Percentiles rank a stretch among this genome's conserved stretches.
Conservation (phyloP, 2,113 vertebrate species). For the western clawed frog (Xenopus tropicalis) region DNA sequence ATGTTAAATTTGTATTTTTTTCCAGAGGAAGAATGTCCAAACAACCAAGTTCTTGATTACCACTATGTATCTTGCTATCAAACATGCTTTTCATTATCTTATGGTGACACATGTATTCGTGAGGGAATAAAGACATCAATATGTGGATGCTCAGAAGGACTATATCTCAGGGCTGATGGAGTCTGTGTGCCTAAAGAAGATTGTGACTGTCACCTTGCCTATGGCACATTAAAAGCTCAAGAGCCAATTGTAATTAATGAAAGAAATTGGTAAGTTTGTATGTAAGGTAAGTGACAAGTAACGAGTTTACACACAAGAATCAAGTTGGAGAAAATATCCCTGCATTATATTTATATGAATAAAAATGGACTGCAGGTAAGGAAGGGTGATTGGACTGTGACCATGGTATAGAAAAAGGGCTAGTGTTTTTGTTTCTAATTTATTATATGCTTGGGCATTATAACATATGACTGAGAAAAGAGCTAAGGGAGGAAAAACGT, state of each 20-base stretch:
- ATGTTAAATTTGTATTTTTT: background rate
- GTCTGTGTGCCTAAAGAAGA: slow-evolving; percentile 47
- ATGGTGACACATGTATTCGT: slow-evolving; percentile 50
- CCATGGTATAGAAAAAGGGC: no score
- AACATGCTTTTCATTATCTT: slow-evolving; percentile 51
- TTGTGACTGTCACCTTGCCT: slow-evolving; percentile 54
- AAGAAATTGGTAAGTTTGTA: slow-evolving; percentile 52
- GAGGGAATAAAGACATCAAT: slow-evolving; percentile 50
- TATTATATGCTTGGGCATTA: no score
- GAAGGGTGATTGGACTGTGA: no score
- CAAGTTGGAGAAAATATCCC: no score
- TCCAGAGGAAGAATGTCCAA: slow-evolving; percentile 53
- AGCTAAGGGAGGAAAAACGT: no score
- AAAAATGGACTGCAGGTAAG: no score
- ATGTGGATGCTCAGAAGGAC: slow-evolving; percentile 52
- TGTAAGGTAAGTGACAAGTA: no score
- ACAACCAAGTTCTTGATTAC: slow-evolving; percentile 53
- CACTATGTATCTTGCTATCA: slow-evolving; percentile 52
- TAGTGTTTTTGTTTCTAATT: no score
- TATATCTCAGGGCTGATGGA: slow-evolving; percentile 49
- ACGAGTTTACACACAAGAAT: no score
- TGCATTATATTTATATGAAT: no score
- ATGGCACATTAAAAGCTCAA: slow-evolving; percentile 46
- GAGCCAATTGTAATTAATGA: slow-evolving; percentile 46
- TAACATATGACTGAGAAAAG: no score